phyloP scores from a whole-genome alignment of 2,797 vertebrate species.

The Ctenosaura bakeri region DNA sequence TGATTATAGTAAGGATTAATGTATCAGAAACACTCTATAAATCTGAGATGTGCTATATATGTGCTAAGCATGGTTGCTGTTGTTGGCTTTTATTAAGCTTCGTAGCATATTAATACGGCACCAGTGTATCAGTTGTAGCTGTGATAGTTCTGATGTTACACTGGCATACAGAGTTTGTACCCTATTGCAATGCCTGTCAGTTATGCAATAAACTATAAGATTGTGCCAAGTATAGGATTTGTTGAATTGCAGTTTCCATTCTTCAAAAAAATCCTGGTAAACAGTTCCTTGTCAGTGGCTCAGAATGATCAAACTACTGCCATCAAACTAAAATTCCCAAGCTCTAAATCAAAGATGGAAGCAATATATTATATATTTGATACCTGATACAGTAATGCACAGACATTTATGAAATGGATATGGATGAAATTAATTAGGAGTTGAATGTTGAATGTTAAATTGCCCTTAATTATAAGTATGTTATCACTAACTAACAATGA shows the following conservation, averaged over 20 bases:
- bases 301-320: not conserved
- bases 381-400: not conserved
- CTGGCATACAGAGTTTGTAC: no score
- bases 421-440: not conserved
- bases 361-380: not conserved
- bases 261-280: not conserved
- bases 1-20: not conserved
- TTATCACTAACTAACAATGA: slow-evolving; percentile 11
- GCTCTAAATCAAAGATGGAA: not conserved
- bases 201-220: not conserved
- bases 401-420: slow-evolving; percentile 41
- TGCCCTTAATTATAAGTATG: slow-evolving; percentile 32
- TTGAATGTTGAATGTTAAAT: not conserved
- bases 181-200: not conserved
- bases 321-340: not conserved
- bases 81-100: not conserved
- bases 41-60: not conserved
- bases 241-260: not conserved
- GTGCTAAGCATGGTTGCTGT: not conserved
- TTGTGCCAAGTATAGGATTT: not conserved
- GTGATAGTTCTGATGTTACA: not conserved
- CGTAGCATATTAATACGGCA: not conserved
- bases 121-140: not conserved
- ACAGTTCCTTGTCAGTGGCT: not conserved
- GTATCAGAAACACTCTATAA: not conserved